These are phyloP conservation scores for Scalopus aquaticus DNA, from an alignment of 2,113 vertebrate genomes.

Conservation along the genomic window DNA sequence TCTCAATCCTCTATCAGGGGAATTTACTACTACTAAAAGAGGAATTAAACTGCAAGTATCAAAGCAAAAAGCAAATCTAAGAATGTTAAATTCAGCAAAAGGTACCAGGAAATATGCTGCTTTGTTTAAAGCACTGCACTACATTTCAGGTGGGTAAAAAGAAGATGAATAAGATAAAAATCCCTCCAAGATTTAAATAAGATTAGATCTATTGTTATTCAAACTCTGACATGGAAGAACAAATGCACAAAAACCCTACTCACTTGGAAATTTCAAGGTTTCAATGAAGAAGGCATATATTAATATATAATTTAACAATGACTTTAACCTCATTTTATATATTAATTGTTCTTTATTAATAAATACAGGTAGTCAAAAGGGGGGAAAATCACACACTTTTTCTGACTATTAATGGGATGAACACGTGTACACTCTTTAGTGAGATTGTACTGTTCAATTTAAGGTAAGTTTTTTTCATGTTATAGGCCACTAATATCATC, in stretches of 20 bases:
- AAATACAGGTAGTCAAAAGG: background rate
- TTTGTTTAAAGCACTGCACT: background rate
- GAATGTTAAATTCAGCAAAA: background rate
- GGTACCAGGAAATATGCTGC: background rate
- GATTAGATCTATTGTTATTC: background rate
- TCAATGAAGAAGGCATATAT: background rate
- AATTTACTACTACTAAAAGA: background rate
- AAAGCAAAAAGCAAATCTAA: background rate
- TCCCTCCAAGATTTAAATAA: background rate
- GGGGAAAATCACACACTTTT: background rate
- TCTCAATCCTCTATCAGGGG: background rate
- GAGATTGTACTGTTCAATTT: background rate
- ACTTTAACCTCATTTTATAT: background rate
- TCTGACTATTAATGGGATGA: background rate
- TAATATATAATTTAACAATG: conserved; percentile 9
- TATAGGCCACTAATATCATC: background rate
- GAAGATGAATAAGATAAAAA: background rate
- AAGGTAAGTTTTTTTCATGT: background rate
- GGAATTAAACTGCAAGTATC: background rate
- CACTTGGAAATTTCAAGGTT: background rate
- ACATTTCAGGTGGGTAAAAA: background rate
- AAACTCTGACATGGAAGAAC: background rate
- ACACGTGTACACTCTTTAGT: background rate
- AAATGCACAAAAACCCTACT: background rate
- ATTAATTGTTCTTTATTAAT: background rate